Conservation (phyloP, 2,113 vertebrate species). For the Alouatta palliata region DNA sequence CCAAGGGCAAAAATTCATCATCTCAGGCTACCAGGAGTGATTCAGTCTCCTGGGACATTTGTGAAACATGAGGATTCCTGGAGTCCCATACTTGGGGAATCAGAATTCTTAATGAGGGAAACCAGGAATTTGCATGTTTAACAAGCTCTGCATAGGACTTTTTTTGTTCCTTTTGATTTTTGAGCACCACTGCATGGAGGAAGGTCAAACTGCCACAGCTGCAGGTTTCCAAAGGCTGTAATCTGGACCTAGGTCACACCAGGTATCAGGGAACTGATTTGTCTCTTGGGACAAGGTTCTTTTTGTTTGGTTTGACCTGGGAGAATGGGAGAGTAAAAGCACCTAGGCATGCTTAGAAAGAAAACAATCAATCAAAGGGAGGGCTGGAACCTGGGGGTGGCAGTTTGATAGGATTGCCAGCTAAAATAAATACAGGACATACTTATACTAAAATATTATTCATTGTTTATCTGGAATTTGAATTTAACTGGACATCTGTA, state of each 20-base stretch:
- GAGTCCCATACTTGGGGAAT: neutral
- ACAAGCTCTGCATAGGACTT: neutral
- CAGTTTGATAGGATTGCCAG: slow-evolving; percentile 4
- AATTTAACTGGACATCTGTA: slow-evolving; percentile 3
- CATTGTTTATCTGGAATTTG: slow-evolving; percentile 49
- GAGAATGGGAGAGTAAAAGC: neutral
- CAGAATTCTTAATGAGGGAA: neutral
- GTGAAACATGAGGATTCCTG: slow-evolving; percentile 19
- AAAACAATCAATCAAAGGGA: neutral
- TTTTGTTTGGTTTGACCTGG: slow-evolving; percentile 37
- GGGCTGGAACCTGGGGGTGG: neutral
- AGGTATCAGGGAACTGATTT: neutral
- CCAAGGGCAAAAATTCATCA: neutral
- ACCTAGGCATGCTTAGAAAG: neutral
- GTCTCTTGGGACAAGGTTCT: neutral
- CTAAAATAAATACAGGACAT: neutral
- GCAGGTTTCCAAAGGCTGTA: neutral
- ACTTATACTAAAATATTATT: slow-evolving; percentile 29
- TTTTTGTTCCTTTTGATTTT: neutral
- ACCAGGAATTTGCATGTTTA: neutral
- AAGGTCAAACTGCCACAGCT: neutral
- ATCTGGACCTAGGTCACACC: neutral
- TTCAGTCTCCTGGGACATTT: neutral
- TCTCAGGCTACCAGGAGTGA: neutral
- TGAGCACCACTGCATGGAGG: neutral